Percentiles rank a stretch among this genome's conserved stretches.
phyloP scores from a whole-genome alignment of 1,140 invertebrate species.

The Procambarus clarkii region DNA sequence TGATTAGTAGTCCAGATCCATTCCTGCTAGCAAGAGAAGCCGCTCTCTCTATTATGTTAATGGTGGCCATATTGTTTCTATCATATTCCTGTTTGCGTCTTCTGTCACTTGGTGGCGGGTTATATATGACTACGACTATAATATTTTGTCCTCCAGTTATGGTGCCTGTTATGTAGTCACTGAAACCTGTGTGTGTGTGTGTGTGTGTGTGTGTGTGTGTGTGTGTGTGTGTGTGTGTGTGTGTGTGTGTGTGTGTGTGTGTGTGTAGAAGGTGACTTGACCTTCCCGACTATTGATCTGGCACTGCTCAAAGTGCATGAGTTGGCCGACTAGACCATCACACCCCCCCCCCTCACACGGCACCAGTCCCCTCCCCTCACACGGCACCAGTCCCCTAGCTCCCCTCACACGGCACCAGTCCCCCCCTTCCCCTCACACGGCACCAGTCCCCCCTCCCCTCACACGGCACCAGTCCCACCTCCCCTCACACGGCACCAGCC shows the following conservation, averaged over 20 bases:
- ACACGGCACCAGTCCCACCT: not conserved
- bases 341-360: not conserved
- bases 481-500: not conserved
- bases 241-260: slow-evolving; percentile 11
- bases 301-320: not conserved
- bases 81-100: too few species aligned
- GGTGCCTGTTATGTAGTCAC: too few species aligned
- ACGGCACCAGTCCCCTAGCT: not conserved
- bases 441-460: not conserved
- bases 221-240: slow-evolving; percentile 26
- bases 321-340: not conserved
- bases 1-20: too few species aligned
- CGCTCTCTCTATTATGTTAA: too few species aligned
- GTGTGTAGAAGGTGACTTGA: not conserved
- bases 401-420: not conserved
- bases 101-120: too few species aligned
- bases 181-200: not conserved
- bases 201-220: slow-evolving; percentile 15
- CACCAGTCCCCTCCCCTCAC: not conserved
- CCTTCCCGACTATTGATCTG: not conserved
- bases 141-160: too few species aligned
- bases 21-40: too few species aligned
- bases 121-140: too few species aligned
- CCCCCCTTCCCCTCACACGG: not conserved
- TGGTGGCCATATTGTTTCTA: too few species aligned